phyloP scores from a whole-genome alignment of 92 coral and sea anemone genomes.

The Palythoa grandis region DNA sequence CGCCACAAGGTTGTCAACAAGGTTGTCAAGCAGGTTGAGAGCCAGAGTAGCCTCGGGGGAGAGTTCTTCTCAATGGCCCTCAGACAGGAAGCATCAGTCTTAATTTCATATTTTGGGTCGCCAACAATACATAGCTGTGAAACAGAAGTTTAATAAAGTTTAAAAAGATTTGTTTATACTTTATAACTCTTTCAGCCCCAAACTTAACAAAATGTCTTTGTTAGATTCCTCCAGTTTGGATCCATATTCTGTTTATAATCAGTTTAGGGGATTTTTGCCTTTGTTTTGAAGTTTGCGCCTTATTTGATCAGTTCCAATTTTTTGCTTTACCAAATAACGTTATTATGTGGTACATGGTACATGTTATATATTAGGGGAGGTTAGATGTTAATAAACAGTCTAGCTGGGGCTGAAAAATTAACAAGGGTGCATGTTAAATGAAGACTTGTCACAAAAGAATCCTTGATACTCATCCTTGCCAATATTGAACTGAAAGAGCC shows the following conservation, averaged over 20 bases:
- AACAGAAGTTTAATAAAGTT: too few relatives aligned
- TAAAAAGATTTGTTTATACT: too few relatives aligned
- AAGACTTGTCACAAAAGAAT: background rate
- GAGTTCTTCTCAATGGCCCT: conserved; percentile 3
- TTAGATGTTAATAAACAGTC: background rate
- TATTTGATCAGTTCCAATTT: too few relatives aligned
- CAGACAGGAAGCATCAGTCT: background rate
- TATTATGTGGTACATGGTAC: too few relatives aligned
- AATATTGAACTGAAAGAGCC: conserved; percentile 1
- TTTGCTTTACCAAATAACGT: too few relatives aligned
- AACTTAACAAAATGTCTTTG: too few relatives aligned
- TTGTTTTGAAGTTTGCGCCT: too few relatives aligned
- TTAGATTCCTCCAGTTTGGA: too few relatives aligned
- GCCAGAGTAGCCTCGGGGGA: background rate
- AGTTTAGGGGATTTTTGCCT: too few relatives aligned
- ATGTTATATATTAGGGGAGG: too few relatives aligned
- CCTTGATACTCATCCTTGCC: background rate
- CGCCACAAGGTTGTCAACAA: background rate
- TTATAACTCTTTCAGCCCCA: too few relatives aligned
- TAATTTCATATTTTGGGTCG: background rate
- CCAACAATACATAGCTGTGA: background rate
- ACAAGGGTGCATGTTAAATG: background rate
- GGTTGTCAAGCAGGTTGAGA: background rate
- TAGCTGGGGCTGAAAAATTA: background rate
- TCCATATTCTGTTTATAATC: too few relatives aligned